A percentile compares a stretch with the other conserved stretches of the same genome.
phyloP scores from a whole-genome alignment of 2,888 invertebrate species.

The Cancer borealis region DNA sequence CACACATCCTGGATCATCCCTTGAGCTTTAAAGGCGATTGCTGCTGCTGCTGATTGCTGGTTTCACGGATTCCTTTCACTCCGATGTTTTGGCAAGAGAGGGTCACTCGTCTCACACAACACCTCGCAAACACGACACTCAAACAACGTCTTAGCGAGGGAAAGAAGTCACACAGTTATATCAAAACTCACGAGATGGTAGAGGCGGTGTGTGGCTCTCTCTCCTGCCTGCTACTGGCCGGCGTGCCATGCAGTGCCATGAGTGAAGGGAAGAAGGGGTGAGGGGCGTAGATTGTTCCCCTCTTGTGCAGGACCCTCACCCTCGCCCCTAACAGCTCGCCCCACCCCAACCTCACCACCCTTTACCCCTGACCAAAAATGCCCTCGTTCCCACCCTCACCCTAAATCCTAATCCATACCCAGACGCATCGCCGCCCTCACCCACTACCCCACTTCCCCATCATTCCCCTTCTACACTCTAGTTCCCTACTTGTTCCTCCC shows the following conservation, averaged over 20 bases:
- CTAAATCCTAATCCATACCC: conserved; percentile 58
- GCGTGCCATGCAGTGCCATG: conserved; percentile 57
- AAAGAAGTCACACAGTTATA: conserved; percentile 1
- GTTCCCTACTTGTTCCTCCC: conserved; percentile 31
- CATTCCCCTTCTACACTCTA: not conserved
- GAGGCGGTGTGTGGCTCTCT: conserved; percentile 38
- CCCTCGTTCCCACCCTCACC: conserved; percentile 52
- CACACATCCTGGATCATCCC: conserved; percentile 30
- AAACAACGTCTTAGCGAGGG: not conserved
- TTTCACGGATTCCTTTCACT: not conserved
- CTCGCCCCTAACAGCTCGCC: conserved; percentile 47
- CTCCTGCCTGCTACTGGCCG: conserved; percentile 54
- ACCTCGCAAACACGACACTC: not conserved
- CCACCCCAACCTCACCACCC: conserved; percentile 43
- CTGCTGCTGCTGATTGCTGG: not conserved
- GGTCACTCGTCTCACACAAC: conserved; percentile 21
- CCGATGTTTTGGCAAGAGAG: not conserved
- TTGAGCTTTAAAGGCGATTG: conserved; percentile 14
- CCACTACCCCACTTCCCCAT: conserved; percentile 45
- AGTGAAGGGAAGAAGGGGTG: conserved; percentile 57
- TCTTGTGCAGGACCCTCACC: conserved; percentile 59
- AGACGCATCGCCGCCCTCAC: conserved; percentile 18
- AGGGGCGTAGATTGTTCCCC: conserved; percentile 62
- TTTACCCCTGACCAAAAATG: conserved; percentile 51
- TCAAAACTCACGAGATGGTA: conserved; percentile 48